A percentile compares a stretch with the other conserved stretches of the same genome.
Conservation (phyloP, 2,797 vertebrate genomes). For the Myiothlypis coronata region DNA sequence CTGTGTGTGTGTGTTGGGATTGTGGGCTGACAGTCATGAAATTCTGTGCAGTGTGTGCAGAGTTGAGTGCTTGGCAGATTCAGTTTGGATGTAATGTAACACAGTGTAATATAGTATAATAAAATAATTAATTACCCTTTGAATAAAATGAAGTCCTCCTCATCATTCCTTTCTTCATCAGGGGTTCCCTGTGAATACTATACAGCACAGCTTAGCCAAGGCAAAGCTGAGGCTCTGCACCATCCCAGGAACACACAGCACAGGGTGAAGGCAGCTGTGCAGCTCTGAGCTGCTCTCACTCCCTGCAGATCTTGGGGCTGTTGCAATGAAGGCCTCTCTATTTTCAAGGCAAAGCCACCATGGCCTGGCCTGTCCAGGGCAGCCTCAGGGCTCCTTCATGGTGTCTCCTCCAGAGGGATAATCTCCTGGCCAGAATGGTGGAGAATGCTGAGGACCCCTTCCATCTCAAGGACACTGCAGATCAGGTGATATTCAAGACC, state of each 20-base stretch:
- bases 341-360: not conserved
- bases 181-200: too few relatives aligned
- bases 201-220: accelerated
- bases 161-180: too few relatives aligned
- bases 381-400: accelerated
- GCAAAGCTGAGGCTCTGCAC: not conserved
- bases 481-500: not conserved
- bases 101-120: too few relatives aligned
- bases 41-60: too few relatives aligned
- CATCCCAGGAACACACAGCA: not conserved
- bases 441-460: not conserved
- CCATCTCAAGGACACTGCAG: not conserved
- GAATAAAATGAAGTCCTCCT: too few relatives aligned
- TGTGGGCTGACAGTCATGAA: too few relatives aligned
- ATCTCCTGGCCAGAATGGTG: not conserved
- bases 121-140: too few relatives aligned
- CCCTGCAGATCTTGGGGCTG: not conserved
- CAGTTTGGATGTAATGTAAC: too few relatives aligned
- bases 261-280: not conserved
- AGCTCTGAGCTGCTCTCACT: not conserved
- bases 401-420: not conserved
- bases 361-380: not conserved
- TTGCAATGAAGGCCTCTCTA: not conserved
- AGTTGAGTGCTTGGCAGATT: too few relatives aligned
- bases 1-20: too few relatives aligned